Evolutionary conservation across 1,140 invertebrate species (phyloP).

Genomic region (Pseudachorutes palmiensis): DNA sequence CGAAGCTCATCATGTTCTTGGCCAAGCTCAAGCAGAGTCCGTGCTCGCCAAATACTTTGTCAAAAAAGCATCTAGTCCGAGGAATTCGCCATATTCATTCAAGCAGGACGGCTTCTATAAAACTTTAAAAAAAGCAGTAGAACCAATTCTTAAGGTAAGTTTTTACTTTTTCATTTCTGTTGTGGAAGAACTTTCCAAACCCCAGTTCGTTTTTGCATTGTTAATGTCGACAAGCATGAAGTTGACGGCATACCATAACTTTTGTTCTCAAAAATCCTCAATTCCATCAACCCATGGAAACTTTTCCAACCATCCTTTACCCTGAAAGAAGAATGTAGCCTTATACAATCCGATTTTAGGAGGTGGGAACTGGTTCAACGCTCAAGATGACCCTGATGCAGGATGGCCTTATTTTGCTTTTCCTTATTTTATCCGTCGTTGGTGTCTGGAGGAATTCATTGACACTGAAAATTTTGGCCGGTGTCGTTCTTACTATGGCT

Average conservation of each 20-base stretch:
- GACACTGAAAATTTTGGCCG: slow-evolving; percentile 42
- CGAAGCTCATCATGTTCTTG: slow-evolving; percentile 38
- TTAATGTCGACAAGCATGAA: too few relatives aligned
- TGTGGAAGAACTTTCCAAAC: too few relatives aligned
- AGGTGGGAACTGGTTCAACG: slow-evolving; percentile 38
- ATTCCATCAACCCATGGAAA: too few relatives aligned
- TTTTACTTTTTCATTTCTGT: slow-evolving; percentile 26
- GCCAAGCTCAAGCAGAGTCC: slow-evolving; percentile 23
- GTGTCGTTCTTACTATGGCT: slow-evolving; percentile 50
- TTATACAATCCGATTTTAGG: slow-evolving; percentile 22
- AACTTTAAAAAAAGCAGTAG: slow-evolving; percentile 30
- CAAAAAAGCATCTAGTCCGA: slow-evolving; percentile 19
- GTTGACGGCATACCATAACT: too few relatives aligned
- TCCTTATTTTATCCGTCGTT: slow-evolving; percentile 17
- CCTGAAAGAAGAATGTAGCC: background rate
- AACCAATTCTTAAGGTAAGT: slow-evolving; percentile 37
- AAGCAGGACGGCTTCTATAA: slow-evolving; percentile 36
- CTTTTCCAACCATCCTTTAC: too few relatives aligned
- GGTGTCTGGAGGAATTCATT: slow-evolving; percentile 15
- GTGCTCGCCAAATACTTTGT: slow-evolving; percentile 38
- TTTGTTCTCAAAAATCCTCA: too few relatives aligned
- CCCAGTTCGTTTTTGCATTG: too few relatives aligned
- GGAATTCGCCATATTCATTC: slow-evolving; percentile 37
- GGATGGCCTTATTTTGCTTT: slow-evolving; percentile 31
- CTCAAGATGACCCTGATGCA: slow-evolving; percentile 30